Base-by-base conservation (phyloP, 2,888 invertebrate genomes). In the Lottia gigantea region DNA sequence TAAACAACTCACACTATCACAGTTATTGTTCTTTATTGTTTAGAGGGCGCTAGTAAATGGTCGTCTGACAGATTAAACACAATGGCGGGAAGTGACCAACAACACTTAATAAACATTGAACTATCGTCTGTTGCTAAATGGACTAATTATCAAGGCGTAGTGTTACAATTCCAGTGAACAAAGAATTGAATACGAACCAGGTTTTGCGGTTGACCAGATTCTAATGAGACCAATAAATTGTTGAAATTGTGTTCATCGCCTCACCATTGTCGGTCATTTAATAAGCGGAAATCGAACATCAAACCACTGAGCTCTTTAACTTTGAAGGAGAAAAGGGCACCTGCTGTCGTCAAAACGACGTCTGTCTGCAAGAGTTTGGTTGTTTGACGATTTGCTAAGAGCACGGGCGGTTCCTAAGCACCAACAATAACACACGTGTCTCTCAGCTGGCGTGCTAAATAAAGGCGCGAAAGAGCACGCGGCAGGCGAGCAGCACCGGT, bases 391-490 rank as follows among this genome's bases (percentile, higher is more conserved):
- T 55, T 23, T 12, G 55, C 23, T 55, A 55, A 55, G 55, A 55
- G 55, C 55, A 55, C 55, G 55, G 14, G 19, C 55, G 55, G 19
- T 55, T 55, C 55, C 19, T 23, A 19, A 23, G 55, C 19, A 55
- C 55, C 55, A 55, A 55, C 55, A 55, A 55, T 23, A 55, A 55
- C 55, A 55, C 55, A 55, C 55, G 55, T 55, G 55, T 14, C 55
- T 19, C 55, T 55, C 55, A 55, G 55, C 55, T 55, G 55, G 55
- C 55, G 19, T 19, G 23, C 55, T 55, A 23, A 55, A 55, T 55
- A 55, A 55, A 23, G 55, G 55, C 23, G 55, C 55, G 12, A 55
- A 55, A 55, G 55, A 23, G 23, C 55, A 55, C 55, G 55, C 23
- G 55, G 23, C 55, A 23, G 19, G 23, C 23, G 19, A 23, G 19